These are phyloP conservation scores for Rhogogaster chlorosoma DNA, from an alignment of 2,888 invertebrate species.

Conservation along the genomic window DNA sequence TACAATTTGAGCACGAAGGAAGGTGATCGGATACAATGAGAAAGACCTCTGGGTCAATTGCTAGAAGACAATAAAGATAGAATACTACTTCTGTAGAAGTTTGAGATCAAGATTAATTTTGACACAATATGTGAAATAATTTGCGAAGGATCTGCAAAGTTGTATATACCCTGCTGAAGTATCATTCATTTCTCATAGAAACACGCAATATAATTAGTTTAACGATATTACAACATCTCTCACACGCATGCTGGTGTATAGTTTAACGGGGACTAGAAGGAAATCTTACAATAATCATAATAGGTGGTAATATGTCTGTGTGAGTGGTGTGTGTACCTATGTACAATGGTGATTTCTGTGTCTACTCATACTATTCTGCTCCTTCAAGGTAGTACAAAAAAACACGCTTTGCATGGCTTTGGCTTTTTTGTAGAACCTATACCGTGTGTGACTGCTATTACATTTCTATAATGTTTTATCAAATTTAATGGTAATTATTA, in stretches of 20 bases:
- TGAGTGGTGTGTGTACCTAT: constrained; percentile 45
- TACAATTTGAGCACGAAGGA: neutral
- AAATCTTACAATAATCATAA: neutral
- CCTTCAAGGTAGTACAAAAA: constrained; percentile 38
- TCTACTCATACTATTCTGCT: constrained; percentile 46
- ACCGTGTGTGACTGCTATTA: constrained; percentile 13
- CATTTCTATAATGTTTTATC: neutral
- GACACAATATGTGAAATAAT: neutral
- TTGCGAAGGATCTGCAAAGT: neutral
- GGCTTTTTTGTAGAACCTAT: neutral
- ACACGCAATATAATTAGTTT: neutral
- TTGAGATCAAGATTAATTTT: neutral
- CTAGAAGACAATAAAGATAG: neutral
- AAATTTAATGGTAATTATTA: constrained; percentile 16
- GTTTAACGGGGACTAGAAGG: neutral
- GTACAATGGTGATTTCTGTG: constrained; percentile 61
- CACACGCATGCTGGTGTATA: constrained; percentile 25
- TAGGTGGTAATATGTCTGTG: constrained; percentile 8
- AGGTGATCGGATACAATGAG: neutral
- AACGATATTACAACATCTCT: neutral
- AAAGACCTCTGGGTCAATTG: neutral
- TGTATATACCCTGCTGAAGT: neutral
- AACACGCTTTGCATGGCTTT: constrained; percentile 38
- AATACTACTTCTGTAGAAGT: neutral
- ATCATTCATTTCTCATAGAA: neutral